phyloP scores from a whole-genome alignment of 2,797 vertebrate genomes.

The Todus mexicanus region DNA sequence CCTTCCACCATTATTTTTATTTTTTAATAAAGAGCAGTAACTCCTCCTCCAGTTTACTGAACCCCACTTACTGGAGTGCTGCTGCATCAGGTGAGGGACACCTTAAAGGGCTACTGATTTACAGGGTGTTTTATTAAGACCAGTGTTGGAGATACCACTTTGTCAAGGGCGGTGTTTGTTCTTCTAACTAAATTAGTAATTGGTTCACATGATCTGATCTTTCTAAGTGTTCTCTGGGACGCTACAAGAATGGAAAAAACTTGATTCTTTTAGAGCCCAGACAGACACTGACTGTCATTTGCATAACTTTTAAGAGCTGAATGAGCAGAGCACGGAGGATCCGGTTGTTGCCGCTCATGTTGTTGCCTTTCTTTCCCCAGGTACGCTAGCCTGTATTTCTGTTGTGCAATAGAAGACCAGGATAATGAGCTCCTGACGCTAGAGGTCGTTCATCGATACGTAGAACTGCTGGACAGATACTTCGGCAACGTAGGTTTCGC shows the following conservation, averaged over 20 bases:
- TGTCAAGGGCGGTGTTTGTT: background rate
- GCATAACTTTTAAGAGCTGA: background rate
- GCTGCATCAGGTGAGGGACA: background rate
- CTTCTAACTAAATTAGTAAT: background rate
- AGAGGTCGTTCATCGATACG: slow-evolving; percentile 91
- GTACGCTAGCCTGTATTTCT: slow-evolving; percentile 96
- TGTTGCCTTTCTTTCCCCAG: slow-evolving; percentile 69
- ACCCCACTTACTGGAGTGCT: background rate
- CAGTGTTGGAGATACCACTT: background rate
- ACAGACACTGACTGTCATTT: background rate
- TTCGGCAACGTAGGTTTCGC: slow-evolving; percentile 89
- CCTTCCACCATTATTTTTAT: background rate
- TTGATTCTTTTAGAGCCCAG: background rate
- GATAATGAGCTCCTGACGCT: slow-evolving; percentile 93
- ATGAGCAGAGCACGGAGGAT: background rate
- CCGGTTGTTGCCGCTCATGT: background rate
- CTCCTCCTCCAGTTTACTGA: background rate
- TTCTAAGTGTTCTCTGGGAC: background rate
- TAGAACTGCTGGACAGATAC: slow-evolving; percentile 93
- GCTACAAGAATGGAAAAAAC: background rate
- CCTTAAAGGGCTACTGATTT: background rate
- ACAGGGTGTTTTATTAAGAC: background rate
- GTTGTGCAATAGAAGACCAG: slow-evolving; percentile 84
- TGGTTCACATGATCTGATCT: background rate
- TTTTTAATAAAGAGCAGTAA: background rate